Conservation (phyloP, 1,140 invertebrate genomes). For the Drosophila virilis region DNA sequence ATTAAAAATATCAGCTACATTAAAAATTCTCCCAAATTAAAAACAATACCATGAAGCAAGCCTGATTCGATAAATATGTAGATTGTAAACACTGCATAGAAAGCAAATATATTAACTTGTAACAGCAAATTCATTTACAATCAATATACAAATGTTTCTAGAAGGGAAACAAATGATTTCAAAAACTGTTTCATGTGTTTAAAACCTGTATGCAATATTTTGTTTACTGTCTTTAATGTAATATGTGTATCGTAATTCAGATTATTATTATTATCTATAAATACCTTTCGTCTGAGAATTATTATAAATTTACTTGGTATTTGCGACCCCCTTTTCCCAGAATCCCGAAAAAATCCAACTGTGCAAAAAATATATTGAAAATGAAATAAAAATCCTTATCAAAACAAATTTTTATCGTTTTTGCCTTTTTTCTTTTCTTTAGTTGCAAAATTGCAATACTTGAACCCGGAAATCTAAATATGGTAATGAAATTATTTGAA, state of each 20-base stretch:
- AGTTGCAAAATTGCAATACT: too few relatives aligned
- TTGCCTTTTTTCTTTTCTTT: not conserved
- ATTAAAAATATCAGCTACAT: slow-evolving; percentile 51
- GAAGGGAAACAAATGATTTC: slow-evolving; percentile 20
- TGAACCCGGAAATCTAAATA: too few relatives aligned
- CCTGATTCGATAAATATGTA: slow-evolving; percentile 20
- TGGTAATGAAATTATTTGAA: too few relatives aligned
- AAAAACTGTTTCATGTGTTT: slow-evolving; percentile 14
- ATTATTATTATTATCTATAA: slow-evolving; percentile 56
- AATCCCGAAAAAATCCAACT: slow-evolving; percentile 11
- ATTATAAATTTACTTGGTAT: slow-evolving; percentile 55
- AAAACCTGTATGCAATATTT: slow-evolving; percentile 43
- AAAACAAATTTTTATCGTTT: slow-evolving; percentile 28
- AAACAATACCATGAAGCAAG: slow-evolving; percentile 37
- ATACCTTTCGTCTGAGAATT: slow-evolving; percentile 61
- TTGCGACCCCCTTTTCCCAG: slow-evolving; percentile 14
- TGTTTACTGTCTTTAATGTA: slow-evolving; percentile 47
- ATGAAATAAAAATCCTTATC: slow-evolving; percentile 51
- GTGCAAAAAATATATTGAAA: slow-evolving; percentile 41
- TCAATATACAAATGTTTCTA: slow-evolving; percentile 36
- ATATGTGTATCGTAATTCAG: slow-evolving; percentile 56
- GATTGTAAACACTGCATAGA: slow-evolving; percentile 16
- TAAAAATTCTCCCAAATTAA: slow-evolving; percentile 54
- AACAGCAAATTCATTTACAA: slow-evolving; percentile 19
- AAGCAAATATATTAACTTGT: slow-evolving; percentile 25